These are phyloP conservation scores for Styela plicata DNA, from an alignment of 23 tunicate species.

Conservation along the genomic window DNA sequence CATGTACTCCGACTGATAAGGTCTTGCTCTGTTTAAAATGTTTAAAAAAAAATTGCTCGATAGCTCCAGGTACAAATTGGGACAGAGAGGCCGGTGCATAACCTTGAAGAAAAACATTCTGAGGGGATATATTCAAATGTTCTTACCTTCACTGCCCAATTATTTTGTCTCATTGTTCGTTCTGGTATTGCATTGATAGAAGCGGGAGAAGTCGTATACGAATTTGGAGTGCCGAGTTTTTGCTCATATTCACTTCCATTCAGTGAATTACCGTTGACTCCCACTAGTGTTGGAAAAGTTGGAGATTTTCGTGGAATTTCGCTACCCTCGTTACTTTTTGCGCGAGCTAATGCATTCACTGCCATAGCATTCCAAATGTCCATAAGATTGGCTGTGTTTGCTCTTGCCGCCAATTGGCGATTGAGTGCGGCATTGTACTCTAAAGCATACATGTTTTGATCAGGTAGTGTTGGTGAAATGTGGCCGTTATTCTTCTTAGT, in stretches of 20 bases:
- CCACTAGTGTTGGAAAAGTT: slow-evolving; percentile 34
- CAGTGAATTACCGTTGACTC: background rate
- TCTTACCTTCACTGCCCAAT: slow-evolving; percentile 99
- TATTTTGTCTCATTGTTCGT: slow-evolving; percentile 93
- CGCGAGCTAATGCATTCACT: slow-evolving; percentile 15
- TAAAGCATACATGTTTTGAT: background rate
- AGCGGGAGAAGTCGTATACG: background rate
- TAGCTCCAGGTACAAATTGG: too few species aligned
- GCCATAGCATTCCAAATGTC: slow-evolving; percentile 26
- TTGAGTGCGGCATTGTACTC: slow-evolving; percentile 29
- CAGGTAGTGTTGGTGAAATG: background rate
- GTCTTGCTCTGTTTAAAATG: too few species aligned
- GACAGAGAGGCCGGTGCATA: too few species aligned
- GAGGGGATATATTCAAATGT: too few species aligned
- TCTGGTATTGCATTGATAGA: slow-evolving; percentile 71
- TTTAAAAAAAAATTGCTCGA: too few species aligned
- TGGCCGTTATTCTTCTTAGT: background rate
- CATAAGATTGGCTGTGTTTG: slow-evolving; percentile 7
- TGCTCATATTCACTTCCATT: slow-evolving; percentile 40
- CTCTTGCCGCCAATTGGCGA: slow-evolving; percentile 3
- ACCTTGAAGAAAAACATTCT: too few species aligned
- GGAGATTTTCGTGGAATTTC: slow-evolving; percentile 9
- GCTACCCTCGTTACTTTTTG: slow-evolving; percentile 20
- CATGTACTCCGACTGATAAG: too few species aligned
- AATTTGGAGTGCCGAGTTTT: slow-evolving; percentile 4